Percentiles rank a stretch among this genome's conserved stretches.
Evolutionary conservation across 2,888 invertebrate genomes (phyloP).

Genomic region (Thymelicus acteon): DNA sequence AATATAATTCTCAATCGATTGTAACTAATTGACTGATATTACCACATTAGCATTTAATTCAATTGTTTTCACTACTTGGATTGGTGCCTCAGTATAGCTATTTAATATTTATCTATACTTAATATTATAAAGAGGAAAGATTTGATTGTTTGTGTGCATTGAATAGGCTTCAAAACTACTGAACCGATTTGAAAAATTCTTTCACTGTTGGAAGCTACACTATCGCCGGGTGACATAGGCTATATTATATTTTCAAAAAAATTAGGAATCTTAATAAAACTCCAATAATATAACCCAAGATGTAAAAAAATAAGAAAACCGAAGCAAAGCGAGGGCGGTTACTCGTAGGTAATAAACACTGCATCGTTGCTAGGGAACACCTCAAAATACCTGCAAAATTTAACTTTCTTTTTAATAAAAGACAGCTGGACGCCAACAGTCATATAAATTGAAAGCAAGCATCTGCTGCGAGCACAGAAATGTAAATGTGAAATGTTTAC

Average conservation of each 20-base stretch:
- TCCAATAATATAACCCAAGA: too few relatives aligned
- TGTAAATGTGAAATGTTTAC: constrained; percentile 27
- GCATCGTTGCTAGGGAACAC: constrained; percentile 7
- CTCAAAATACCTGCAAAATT: constrained; percentile 2
- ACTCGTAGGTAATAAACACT: neutral
- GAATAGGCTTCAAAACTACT: too few relatives aligned
- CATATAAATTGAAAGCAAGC: constrained; percentile 33
- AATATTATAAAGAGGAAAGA: too few relatives aligned
- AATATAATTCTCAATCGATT: neutral
- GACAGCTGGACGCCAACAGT: constrained; percentile 26
- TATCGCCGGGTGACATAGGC: too few relatives aligned
- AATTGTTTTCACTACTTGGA: neutral
- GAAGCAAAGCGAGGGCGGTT: too few relatives aligned
- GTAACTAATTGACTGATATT: neutral
- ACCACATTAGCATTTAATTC: constrained; percentile 6
- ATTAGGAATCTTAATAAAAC: too few relatives aligned
- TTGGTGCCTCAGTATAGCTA: neutral
- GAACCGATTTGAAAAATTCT: too few relatives aligned
- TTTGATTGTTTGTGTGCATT: too few relatives aligned
- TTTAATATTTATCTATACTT: too few relatives aligned
- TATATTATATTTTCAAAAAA: too few relatives aligned
- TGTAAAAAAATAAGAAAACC: too few relatives aligned
- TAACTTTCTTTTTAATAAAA: constrained; percentile 36
- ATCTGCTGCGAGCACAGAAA: constrained; percentile 22
- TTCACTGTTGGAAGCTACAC: too few relatives aligned